These are phyloP conservation scores for Erpobdella octoculata DNA, from an alignment of 2,888 invertebrate species.

Conservation along the genomic window DNA sequence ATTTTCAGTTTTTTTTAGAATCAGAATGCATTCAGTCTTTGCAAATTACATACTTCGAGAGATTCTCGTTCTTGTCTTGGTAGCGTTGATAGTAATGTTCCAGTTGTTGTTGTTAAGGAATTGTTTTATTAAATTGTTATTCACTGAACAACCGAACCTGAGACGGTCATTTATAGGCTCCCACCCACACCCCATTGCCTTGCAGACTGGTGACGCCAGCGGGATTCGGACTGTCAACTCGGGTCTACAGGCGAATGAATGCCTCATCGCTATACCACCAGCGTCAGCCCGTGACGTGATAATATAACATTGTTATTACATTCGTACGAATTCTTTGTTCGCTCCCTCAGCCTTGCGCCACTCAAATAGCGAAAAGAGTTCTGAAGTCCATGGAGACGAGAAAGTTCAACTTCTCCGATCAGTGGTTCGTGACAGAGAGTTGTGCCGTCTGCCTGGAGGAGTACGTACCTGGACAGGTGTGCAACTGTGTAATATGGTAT, in stretches of 20 bases:
- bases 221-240: no score
- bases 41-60: no score
- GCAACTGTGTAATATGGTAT: slow-evolving; percentile 19
- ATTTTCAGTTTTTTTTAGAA: no score
- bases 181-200: no score
- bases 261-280: not conserved
- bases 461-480: slow-evolving; percentile 52
- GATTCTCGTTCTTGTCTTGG: no score
- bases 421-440: slow-evolving; percentile 42
- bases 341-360: slow-evolving; percentile 8
- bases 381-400: slow-evolving; percentile 29
- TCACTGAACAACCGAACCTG: no score
- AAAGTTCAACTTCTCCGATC: slow-evolving; percentile 28
- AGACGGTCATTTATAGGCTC: no score
- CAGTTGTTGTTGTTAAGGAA: no score
- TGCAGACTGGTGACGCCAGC: no score
- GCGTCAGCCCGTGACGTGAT: not conserved
- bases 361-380: slow-evolving; percentile 29
- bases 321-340: not conserved
- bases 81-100: no score
- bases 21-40: no score
- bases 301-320: not conserved
- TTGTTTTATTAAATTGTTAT: no score
- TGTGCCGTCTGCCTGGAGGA: slow-evolving; percentile 55
- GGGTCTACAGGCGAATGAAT: not conserved